Evolutionary conservation across 2,888 invertebrate species (phyloP).

Genomic region (Hyposoter dolosus): DNA sequence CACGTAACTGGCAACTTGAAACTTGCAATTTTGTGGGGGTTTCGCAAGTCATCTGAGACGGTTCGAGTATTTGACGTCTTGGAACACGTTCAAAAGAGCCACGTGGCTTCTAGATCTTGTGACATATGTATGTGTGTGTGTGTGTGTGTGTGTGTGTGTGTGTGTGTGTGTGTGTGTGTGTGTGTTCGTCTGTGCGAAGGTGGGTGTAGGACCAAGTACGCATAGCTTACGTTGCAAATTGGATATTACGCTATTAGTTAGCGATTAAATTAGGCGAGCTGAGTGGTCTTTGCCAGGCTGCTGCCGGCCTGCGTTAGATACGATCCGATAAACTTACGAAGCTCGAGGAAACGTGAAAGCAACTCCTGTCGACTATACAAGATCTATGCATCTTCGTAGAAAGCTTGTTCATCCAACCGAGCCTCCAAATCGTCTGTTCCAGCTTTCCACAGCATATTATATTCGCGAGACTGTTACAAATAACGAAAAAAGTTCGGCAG

Average conservation of each 20-base stretch:
- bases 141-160: not conserved
- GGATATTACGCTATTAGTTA: constrained; percentile 77
- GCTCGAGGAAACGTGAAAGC: constrained; percentile 33
- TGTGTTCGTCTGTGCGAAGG: not conserved
- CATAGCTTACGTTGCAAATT: constrained; percentile 76
- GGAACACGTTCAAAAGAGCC: constrained; percentile 46
- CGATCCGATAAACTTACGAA: constrained; percentile 50
- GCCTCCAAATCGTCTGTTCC: not conserved
- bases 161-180: not conserved
- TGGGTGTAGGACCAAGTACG: not conserved
- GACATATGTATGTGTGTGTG: not conserved
- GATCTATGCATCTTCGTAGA: constrained; percentile 28
- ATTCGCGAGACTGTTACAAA: not conserved
- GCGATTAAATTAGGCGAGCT: constrained; percentile 76
- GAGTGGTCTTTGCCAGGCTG: constrained; percentile 54
- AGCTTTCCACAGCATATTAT: not conserved
- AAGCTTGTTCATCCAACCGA: not conserved
- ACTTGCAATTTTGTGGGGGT: too few relatives aligned
- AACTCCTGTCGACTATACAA: constrained; percentile 1
- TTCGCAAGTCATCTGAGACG: not conserved
- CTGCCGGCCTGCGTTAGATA: constrained; percentile 47
- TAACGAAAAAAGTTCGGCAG: not conserved
- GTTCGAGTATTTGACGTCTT: constrained; percentile 13
- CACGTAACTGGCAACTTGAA: too few relatives aligned
- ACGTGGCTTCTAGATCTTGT: constrained; percentile 41